Evolutionary conservation across 2,888 invertebrate species (phyloP), one percentile per base, ranked within the genome.

Genomic region (Crepidodera aurea): DNA sequence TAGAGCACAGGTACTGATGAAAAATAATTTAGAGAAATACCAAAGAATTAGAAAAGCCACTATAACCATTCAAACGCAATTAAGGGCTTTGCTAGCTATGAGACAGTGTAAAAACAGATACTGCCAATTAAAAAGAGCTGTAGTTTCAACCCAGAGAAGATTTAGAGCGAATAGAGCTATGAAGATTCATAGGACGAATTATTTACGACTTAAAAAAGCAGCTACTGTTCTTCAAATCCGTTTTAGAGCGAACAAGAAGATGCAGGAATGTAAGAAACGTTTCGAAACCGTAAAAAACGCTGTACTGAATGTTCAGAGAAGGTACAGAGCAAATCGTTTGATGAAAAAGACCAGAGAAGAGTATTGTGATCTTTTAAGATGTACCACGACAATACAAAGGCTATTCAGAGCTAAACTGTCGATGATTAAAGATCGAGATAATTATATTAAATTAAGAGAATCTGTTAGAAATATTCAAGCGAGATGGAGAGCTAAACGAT

Each of bases 101-200:
- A 79, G 75, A 68, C 53, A 67, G 44, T 73, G 78, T 37, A 78
- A 79, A 62, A 60, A 72, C 22, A 60, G 69, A 1, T 85, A 79
- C 67, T 39, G 80, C 1, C 57, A 71, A 37, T 73, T 79, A 37
- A 82, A 80, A 42, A 73, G 77, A 15, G 74, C 82, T 8, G 79
- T 82, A 19, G 74, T 84, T 10, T 66, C 69, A 1, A 74, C 88
- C 46, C 89, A 89, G 69, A 79, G 77, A 55, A 83, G 80, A 76
- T 82, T 84, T 71, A 82, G 83, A 69, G 84, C 84, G 0, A 75
- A 78, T 5, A 77, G 76, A 39, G 51, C 78, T 18, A 83, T 83
- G 77, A 79, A 64, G 64, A n/a, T 37, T 34, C 22, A 60, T 16
- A 63, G 67, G 60, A 29, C 13, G 3, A 1, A 46, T 5, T 73